Conservation (phyloP, 2,113 vertebrate genomes). For the Epinephelus lanceolatus region DNA sequence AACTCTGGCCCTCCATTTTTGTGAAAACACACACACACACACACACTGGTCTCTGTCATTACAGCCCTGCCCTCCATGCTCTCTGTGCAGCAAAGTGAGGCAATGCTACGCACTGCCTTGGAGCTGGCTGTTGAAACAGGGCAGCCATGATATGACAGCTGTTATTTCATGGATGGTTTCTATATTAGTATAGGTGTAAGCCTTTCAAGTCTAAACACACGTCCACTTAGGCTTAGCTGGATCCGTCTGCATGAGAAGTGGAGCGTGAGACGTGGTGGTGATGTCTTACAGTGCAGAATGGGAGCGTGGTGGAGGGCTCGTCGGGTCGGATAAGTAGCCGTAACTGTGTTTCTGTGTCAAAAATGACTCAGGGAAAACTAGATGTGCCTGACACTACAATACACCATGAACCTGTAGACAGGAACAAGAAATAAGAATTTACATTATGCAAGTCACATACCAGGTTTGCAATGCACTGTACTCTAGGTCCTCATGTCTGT, state of each 20-base stretch:
- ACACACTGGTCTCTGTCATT: slow-evolving; percentile 16
- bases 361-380: slow-evolving; percentile 15
- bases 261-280: slow-evolving; percentile 12
- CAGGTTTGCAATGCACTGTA: neutral
- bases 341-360: slow-evolving; percentile 43
- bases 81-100: slow-evolving; percentile 11
- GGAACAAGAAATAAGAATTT: neutral
- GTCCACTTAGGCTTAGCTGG: slow-evolving; percentile 26
- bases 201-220: slow-evolving; percentile 56
- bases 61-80: neutral
- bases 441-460: neutral
- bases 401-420: neutral
- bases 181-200: slow-evolving; percentile 9
- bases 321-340: neutral
- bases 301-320: neutral
- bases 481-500: neutral
- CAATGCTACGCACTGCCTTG: neutral
- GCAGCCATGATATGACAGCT: slow-evolving; percentile 34
- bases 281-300: slow-evolving; percentile 8
- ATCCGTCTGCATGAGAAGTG: slow-evolving; percentile 23
- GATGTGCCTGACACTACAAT: neutral
- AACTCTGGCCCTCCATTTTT: neutral
- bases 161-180: slow-evolving; percentile 55
- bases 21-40: neutral
- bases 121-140: slow-evolving; percentile 43